Base-by-base conservation (phyloP, 2,113 vertebrate species). In the Sclerurus mexicanus region DNA sequence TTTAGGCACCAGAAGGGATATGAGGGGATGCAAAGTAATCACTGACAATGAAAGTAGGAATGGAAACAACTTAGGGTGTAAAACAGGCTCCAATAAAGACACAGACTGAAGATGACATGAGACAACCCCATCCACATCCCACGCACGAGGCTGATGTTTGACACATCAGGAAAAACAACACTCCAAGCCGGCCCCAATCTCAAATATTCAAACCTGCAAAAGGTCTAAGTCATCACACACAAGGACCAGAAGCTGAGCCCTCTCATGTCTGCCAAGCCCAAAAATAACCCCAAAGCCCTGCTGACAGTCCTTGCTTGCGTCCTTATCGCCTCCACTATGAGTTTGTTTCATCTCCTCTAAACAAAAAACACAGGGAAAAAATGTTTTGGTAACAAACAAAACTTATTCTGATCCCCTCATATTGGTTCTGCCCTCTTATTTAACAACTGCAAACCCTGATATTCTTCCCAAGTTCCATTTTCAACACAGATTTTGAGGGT, bases 201-300 rank as follows among this genome's bases (percentile, higher is more conserved):
- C 39, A 76, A 35, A 14, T 16, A 56, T 50, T 81, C 46, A 53
- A 62, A 92, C 59, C 37, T 69, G 47, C 21, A 75, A 64, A 67
- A 67, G 31, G 21, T 50, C 63, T 52, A 71, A 67, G 64, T 74
- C 46, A 59, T 40, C 69, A 50, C 50, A 77, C 13, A 7, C 42
- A 92, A 62, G 0, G 33, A 64, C 64, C 55, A 68, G 85, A 58
- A 91, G 25, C 27, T 1, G 35, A 90, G 33, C n/a, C 37, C 66
- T 60, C 58, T 33, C 68, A 19, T 0, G 4, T n/a, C 74, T 91
- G 86, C 88, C 83, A 81, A 84, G 71, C 88, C 16, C 22, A 85
- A 78, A 92, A 92, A 90, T 17, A 86, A 83, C 50, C 58, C 77
- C 75, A 63, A 67, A 79, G 63, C 68, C 40, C 71, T 33, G 49